A percentile compares a stretch with the other conserved stretches of the same genome.
These are phyloP conservation scores for Pectinophora gossypiella DNA, from an alignment of 1,140 invertebrate genomes.

Conservation along the genomic window DNA sequence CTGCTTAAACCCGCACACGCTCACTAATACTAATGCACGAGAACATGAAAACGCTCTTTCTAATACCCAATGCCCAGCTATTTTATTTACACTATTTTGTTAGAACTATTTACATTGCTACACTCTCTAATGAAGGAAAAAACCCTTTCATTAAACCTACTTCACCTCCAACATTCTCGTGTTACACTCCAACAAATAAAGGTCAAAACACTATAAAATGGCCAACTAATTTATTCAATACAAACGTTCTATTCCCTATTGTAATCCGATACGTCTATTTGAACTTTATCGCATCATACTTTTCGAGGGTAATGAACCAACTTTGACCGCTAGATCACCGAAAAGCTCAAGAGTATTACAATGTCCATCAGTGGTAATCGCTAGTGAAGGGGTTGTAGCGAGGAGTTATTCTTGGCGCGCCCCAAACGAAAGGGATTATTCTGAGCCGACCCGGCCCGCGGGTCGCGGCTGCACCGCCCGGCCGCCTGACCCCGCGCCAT, in stretches of 20 bases:
- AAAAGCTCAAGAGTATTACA: background rate
- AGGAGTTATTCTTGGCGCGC: slow-evolving; percentile 7
- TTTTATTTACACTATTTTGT: background rate
- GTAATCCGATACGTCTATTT: too few species aligned
- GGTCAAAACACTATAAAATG: too few species aligned
- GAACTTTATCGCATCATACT: too few species aligned
- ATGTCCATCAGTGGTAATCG: background rate
- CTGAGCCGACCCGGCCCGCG: too few species aligned
- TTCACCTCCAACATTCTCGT: too few species aligned
- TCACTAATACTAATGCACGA: slow-evolving; percentile 5
- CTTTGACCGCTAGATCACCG: background rate
- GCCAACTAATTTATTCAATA: too few species aligned
- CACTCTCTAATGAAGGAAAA: too few species aligned
- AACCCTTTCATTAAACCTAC: too few species aligned
- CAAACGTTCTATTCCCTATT: too few species aligned
- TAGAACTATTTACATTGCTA: background rate
- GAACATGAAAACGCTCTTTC: background rate
- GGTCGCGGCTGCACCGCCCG: too few species aligned
- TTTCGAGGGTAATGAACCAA: too few species aligned
- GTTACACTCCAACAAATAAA: too few species aligned
- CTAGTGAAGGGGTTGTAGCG: background rate
- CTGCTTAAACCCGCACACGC: slow-evolving; percentile 19
- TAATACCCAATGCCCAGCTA: background rate
- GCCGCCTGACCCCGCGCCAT: slow-evolving; percentile 36
- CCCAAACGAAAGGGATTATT: slow-evolving; percentile 48